Evolutionary conservation across 1,140 invertebrate genomes (phyloP), one percentile per base, ranked within the genome.

Genomic region (Meloidogyne hapla): DNA sequence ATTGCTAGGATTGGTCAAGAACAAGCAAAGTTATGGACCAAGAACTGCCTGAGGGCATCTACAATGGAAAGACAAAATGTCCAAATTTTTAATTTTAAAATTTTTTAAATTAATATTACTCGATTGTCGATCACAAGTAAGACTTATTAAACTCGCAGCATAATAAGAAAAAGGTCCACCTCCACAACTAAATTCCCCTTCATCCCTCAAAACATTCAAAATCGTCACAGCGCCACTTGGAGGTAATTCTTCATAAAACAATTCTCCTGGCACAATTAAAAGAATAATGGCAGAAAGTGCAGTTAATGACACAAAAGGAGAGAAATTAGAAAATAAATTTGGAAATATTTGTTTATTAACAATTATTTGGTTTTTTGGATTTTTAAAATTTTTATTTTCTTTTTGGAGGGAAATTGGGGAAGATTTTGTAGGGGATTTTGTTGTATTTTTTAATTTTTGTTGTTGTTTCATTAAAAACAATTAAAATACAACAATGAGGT

Each of bases 141-240:
- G 38, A 38, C 71, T 75, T 18, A 77, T 76, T 15, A 75, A 21
- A 67, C 76, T 77, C 13, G 76, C 76, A 23, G 67, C 67, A 45
- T 40, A 67, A 38, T 63, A 77, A 56, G 75, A 77, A 33, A 77
- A 77, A n/a, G 76, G 76, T 2, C 67, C 76, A 18, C 76, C 76
- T 26, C 76, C 76, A 68, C 76, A 77, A n/a, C 76, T 77, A 56
- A 77, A 77, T 69, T 75, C 48, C 9, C 73, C 66, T 12, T 21
- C 25, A 42, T 67, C 65, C 9, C 40, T 62, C 48, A 56, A 56
- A 56, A 56, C 48, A 56, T 56, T 56, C 18, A 56, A 9, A n/a
- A 56, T 8, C 18, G 48, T 56, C n/a, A 56, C 48, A 56, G 48
- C 48, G 21, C 38, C 69, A 18, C 56, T 42, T 15, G 70, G 56